A percentile compares a stretch with the other conserved stretches of the same genome.
phyloP scores from a whole-genome alignment of 2,113 vertebrate genomes.

The Ammodytes marinus region DNA sequence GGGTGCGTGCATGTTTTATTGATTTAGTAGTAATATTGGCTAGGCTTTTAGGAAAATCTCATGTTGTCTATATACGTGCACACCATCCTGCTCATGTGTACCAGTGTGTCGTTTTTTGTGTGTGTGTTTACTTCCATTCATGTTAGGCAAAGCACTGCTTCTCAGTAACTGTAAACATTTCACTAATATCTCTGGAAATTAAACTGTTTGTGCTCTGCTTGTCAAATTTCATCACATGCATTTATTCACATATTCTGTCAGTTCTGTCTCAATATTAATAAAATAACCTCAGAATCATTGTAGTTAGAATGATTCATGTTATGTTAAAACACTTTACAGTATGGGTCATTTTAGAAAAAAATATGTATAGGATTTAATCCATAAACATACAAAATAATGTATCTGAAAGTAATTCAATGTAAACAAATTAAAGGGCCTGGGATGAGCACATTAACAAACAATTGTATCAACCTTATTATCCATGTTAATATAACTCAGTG shows the following conservation, averaged over 20 bases:
- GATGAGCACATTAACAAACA: not conserved
- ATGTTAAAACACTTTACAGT: too few relatives aligned
- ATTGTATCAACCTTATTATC: not conserved
- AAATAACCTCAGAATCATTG: too few relatives aligned
- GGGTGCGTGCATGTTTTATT: slow-evolving; percentile 64
- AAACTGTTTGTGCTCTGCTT: not conserved
- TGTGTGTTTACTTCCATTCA: not conserved
- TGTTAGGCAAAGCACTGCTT: not conserved
- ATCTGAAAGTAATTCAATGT: too few relatives aligned
- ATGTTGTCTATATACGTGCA: slow-evolving; percentile 15
- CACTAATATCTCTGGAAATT: not conserved
- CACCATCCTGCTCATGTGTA: not conserved
- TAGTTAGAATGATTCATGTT: too few relatives aligned
- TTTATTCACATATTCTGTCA: not conserved
- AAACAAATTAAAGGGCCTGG: not conserved
- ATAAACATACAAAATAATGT: not conserved
- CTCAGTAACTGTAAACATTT: not conserved
- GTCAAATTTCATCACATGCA: slow-evolving; percentile 6
- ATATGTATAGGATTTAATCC: not conserved
- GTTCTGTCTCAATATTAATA: too few relatives aligned
- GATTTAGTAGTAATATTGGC: slow-evolving; percentile 62
- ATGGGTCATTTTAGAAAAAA: too few relatives aligned
- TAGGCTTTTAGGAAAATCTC: slow-evolving; percentile 3
- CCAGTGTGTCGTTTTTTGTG: not conserved
- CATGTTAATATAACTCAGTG: not conserved